Conservation (phyloP, 2,113 vertebrate genomes). For the Oxyura jamaicensis region DNA sequence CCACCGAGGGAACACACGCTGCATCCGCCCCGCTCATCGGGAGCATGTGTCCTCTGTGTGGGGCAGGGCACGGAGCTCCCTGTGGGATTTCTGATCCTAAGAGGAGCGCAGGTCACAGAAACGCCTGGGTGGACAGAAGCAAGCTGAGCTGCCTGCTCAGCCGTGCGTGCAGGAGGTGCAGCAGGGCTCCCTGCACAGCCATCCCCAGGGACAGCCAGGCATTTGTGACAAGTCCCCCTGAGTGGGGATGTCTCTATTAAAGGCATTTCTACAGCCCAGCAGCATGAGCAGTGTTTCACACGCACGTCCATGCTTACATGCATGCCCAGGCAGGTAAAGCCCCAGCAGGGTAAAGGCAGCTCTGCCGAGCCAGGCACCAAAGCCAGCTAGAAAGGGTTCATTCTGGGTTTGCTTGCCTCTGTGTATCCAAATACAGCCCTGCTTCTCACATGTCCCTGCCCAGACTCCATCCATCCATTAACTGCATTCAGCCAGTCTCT, state of each 20-base stretch:
- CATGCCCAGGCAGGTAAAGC: not conserved
- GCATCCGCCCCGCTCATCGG: accelerated
- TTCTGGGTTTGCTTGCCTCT: not conserved
- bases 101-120: not conserved
- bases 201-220: not conserved
- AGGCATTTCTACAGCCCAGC: not conserved
- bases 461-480: not conserved
- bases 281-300: not conserved
- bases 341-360: not conserved
- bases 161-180: accelerated
- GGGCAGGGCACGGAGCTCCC: not conserved
- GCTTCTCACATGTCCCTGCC: not conserved
- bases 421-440: not conserved
- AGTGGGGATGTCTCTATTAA: not conserved
- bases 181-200: not conserved
- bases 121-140: accelerated
- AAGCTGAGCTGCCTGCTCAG: not conserved
- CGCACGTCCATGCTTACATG: not conserved
- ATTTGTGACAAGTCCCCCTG: not conserved
- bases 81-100: not conserved
- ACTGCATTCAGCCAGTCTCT: accelerated
- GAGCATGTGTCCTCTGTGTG: not conserved
- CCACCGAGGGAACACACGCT: accelerated
- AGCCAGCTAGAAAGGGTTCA: not conserved
- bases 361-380: not conserved